Percentiles rank a stretch among this genome's conserved stretches.
Evolutionary conservation across 2,113 vertebrate species (phyloP).

Genomic region (Platichthys flesus): DNA sequence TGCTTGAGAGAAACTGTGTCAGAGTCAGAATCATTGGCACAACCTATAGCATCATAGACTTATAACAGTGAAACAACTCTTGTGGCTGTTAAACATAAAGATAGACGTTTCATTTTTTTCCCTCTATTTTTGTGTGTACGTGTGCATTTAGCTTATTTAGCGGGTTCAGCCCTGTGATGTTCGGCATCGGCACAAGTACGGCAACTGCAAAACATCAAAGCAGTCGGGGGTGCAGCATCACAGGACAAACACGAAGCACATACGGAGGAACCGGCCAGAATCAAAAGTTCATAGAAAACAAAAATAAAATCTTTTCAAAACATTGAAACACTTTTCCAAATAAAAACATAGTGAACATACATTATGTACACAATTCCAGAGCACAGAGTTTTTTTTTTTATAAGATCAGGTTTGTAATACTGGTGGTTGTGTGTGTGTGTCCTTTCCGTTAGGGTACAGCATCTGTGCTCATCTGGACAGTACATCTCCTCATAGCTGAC

Average conservation of each 20-base stretch:
- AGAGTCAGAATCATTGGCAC: constrained; percentile 11
- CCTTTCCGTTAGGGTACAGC: constrained; percentile 18
- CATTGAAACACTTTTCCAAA: constrained; percentile 40
- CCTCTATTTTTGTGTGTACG: neutral
- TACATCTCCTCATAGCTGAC: constrained; percentile 56
- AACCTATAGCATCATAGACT: constrained; percentile 1
- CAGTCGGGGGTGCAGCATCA: constrained; percentile 65
- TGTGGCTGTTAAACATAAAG: constrained; percentile 22
- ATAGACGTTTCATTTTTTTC: constrained; percentile 10
- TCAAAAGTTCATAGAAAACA: constrained; percentile 52
- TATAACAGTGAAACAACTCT: constrained; percentile 21
- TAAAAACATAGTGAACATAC: constrained; percentile 57
- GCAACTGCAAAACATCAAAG: constrained; percentile 71
- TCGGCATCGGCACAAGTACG: constrained; percentile 62
- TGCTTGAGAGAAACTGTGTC: constrained; percentile 14
- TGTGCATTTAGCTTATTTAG: constrained; percentile 31
- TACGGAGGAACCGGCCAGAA: constrained; percentile 43
- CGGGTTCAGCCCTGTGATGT: constrained; percentile 49
- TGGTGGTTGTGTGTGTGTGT: constrained; percentile 26
- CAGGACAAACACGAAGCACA: constrained; percentile 68
- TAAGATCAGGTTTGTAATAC: constrained; percentile 29
- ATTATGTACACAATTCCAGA: constrained; percentile 78
- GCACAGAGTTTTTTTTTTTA: constrained; percentile 60
- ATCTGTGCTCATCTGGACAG: constrained; percentile 52
- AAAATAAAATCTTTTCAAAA: constrained; percentile 43